Evolutionary conservation across 2,113 vertebrate species (phyloP).

Genomic region (Coptodon bakossiorum): DNA sequence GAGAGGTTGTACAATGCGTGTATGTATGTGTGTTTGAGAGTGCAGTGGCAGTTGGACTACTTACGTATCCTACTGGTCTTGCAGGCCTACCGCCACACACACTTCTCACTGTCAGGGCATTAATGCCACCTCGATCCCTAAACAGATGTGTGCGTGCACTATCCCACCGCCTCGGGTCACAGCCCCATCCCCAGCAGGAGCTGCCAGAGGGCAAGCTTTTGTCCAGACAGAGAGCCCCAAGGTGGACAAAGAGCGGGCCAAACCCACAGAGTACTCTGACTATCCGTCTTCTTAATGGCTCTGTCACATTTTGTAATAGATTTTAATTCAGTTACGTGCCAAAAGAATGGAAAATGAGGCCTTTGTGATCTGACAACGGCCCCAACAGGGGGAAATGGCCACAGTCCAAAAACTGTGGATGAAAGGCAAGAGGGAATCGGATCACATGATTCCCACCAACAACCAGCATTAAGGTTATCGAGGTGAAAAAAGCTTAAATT

Average conservation of each 20-base stretch:
- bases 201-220: constrained; percentile 34
- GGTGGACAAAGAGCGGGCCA: constrained; percentile 35
- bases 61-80: background rate
- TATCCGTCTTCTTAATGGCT: constrained; percentile 66
- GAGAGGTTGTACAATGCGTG: background rate
- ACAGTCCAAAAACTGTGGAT: constrained; percentile 2
- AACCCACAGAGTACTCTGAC: constrained; percentile 24
- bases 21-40: background rate
- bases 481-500: background rate
- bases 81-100: background rate
- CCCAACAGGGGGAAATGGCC: background rate
- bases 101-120: background rate
- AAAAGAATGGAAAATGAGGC: constrained; percentile 13
- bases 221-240: background rate
- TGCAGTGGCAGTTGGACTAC: background rate
- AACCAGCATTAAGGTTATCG: background rate
- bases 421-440: background rate
- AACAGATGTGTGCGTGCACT: background rate
- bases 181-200: constrained; percentile 17
- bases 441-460: background rate
- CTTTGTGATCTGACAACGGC: background rate
- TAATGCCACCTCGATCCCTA: background rate
- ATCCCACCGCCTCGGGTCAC: constrained; percentile 17
- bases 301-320: constrained; percentile 65
- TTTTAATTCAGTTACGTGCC: constrained; percentile 60